These are phyloP conservation scores for Sacculina carcini DNA, from an alignment of 2,888 invertebrate species.

Conservation along the genomic window DNA sequence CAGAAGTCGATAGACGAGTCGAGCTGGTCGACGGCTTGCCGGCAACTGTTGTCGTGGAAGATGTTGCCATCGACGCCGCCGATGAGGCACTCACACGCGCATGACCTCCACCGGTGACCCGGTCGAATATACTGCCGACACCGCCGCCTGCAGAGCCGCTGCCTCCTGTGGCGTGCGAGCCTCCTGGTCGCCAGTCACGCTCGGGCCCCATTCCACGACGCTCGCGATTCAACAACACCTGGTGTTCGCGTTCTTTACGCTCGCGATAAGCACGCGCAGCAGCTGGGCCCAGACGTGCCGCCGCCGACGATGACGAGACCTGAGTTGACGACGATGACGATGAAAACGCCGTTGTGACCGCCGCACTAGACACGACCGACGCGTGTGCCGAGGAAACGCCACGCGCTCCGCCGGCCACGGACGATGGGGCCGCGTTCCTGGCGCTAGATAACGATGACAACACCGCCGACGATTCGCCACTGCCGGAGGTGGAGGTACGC, in stretches of 20 bases:
- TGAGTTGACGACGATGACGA: too few species aligned
- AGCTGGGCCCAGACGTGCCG: not conserved
- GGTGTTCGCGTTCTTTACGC: conserved; percentile 12
- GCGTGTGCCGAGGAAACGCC: too few species aligned
- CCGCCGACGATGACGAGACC: not conserved
- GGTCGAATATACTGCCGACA: too few species aligned
- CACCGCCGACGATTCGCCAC: not conserved
- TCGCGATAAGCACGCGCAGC: conserved; percentile 9
- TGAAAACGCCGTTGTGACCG: too few species aligned
- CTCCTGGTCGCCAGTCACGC: not conserved
- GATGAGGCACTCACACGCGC: too few species aligned
- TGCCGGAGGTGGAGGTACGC: not conserved
- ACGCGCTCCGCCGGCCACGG: not conserved
- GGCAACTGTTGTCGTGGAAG: too few species aligned
- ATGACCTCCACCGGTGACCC: too few species aligned
- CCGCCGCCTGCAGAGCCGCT: not conserved
- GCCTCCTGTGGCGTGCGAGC: not conserved
- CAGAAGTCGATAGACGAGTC: not conserved
- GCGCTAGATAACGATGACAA: not conserved
- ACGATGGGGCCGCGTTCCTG: not conserved
- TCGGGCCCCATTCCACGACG: not conserved
- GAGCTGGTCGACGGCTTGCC: not conserved
- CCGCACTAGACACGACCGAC: too few species aligned
- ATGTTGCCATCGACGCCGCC: too few species aligned
- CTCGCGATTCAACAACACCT: conserved; percentile 11